A percentile compares a stretch with the other conserved stretches of the same genome.
These are phyloP conservation scores for Archaeoteleia sp. DNA, from an alignment of 2,888 invertebrate species.

Conservation along the genomic window DNA sequence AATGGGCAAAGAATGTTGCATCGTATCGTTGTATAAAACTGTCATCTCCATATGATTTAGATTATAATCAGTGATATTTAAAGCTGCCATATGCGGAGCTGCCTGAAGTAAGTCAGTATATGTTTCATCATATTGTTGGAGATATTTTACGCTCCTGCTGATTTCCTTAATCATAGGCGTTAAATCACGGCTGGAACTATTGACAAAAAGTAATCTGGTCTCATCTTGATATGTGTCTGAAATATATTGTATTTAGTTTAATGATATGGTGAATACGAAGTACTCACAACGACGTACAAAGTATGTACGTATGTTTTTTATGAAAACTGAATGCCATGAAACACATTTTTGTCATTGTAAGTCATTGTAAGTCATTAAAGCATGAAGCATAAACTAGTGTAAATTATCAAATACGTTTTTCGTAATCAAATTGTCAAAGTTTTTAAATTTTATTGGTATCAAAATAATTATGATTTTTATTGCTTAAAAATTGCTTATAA, in stretches of 20 bases:
- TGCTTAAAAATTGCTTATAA: too few species aligned
- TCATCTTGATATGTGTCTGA: slow-evolving; percentile 78
- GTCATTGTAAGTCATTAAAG: too few species aligned
- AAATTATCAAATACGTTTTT: too few species aligned
- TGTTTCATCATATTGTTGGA: slow-evolving; percentile 80
- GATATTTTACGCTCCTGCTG: slow-evolving; percentile 67
- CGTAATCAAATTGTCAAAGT: too few species aligned
- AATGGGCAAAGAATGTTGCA: slow-evolving; percentile 86
- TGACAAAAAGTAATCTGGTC: slow-evolving; percentile 80
- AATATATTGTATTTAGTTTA: slow-evolving; percentile 27
- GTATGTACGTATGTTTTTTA: too few species aligned
- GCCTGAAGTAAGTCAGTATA: slow-evolving; percentile 80
- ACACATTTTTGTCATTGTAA: too few species aligned
- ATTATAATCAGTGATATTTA: slow-evolving; percentile 78
- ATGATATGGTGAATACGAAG: too few species aligned
- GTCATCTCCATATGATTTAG: slow-evolving; percentile 77
- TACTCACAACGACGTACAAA: too few species aligned
- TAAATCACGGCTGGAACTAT: slow-evolving; percentile 76
- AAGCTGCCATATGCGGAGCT: slow-evolving; percentile 81
- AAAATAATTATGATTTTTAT: too few species aligned
- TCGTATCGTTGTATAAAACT: slow-evolving; percentile 86
- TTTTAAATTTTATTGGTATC: too few species aligned
- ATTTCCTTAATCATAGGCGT: slow-evolving; percentile 64
- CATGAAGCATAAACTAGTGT: too few species aligned
- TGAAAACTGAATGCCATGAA: too few species aligned